Percentiles rank a stretch among this genome's conserved stretches.
phyloP scores from a whole-genome alignment of 2,888 invertebrate genomes.

The Mesopsocus fuscifrons region DNA sequence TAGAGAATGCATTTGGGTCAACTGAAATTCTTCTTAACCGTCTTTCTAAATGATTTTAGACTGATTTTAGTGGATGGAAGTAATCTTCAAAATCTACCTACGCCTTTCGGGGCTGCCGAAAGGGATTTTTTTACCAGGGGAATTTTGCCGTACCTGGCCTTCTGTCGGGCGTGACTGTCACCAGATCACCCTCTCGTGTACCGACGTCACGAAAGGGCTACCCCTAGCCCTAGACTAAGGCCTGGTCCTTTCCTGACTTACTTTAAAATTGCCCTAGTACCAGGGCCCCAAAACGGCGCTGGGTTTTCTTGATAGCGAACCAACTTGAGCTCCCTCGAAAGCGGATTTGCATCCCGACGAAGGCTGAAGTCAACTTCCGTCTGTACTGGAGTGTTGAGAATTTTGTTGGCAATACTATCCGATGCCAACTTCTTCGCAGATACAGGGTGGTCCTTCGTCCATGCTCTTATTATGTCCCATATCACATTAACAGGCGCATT shows the following conservation, averaged over 20 bases:
- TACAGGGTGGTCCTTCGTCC: slow-evolving; percentile 50
- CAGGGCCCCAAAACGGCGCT: slow-evolving; percentile 78
- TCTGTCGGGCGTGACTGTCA: too few relatives aligned
- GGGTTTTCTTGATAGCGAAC: slow-evolving; percentile 79
- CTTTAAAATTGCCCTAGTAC: slow-evolving; percentile 59
- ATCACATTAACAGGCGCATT: slow-evolving; percentile 66
- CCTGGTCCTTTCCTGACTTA: slow-evolving; percentile 25
- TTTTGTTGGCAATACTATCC: slow-evolving; percentile 13
- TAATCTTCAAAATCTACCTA: too few relatives aligned
- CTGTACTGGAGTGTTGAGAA: slow-evolving; percentile 10
- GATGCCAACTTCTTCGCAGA: slow-evolving; percentile 36
- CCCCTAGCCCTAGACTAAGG: too few relatives aligned
- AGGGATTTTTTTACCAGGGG: too few relatives aligned
- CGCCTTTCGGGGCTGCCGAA: too few relatives aligned
- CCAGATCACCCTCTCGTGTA: too few relatives aligned
- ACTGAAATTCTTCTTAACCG: too few relatives aligned
- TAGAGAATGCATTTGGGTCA: too few relatives aligned
- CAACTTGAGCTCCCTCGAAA: slow-evolving; percentile 48
- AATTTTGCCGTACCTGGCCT: too few relatives aligned
- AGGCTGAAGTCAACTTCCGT: slow-evolving; percentile 29
- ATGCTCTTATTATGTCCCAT: slow-evolving; percentile 82
- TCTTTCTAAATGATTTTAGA: too few relatives aligned
- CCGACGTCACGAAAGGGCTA: too few relatives aligned
- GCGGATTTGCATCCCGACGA: slow-evolving; percentile 59
- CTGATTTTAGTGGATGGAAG: too few relatives aligned